A percentile compares a stretch with the other conserved stretches of the same genome.
Evolutionary conservation across 2,888 invertebrate species (phyloP).

Genomic region (Pseudococcus longispinus): DNA sequence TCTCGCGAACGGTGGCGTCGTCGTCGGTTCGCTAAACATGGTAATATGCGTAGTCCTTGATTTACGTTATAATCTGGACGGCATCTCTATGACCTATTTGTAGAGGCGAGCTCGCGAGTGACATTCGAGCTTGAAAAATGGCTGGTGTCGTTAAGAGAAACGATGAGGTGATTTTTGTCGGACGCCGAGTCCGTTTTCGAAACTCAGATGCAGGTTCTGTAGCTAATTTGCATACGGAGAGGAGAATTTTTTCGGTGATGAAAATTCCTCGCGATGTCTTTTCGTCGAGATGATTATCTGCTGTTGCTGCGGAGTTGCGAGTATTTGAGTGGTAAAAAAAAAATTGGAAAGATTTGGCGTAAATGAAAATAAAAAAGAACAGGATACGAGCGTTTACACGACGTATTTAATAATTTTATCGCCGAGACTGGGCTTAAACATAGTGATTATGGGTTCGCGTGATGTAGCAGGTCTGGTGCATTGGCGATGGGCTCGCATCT

Average conservation of each 20-base stretch:
- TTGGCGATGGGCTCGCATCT: no score
- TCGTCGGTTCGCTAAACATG: slow-evolving; percentile 1
- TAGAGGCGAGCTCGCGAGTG: neutral
- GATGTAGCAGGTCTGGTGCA: neutral
- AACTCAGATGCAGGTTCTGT: neutral
- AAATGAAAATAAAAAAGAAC: neutral
- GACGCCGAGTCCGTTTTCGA: neutral
- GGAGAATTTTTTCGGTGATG: neutral
- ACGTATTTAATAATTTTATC: slow-evolving; percentile 17
- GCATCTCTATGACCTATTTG: slow-evolving; percentile 4
- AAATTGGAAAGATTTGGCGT: neutral
- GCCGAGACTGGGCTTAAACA: neutral
- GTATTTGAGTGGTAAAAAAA: no score
- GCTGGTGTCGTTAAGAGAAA: neutral
- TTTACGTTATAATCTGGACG: neutral
- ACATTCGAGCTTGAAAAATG: slow-evolving; percentile 28
- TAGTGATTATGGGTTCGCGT: slow-evolving; percentile 26
- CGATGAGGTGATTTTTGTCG: neutral
- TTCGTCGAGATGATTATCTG: neutral
- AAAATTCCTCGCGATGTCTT: neutral
- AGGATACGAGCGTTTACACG: neutral
- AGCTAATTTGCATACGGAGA: neutral
- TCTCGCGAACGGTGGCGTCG: neutral
- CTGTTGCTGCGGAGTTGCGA: no score
- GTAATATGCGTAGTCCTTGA: slow-evolving; percentile 31